Base-by-base conservation (phyloP, 2,113 vertebrate species). In the Poeciliopsis occidentalis region DNA sequence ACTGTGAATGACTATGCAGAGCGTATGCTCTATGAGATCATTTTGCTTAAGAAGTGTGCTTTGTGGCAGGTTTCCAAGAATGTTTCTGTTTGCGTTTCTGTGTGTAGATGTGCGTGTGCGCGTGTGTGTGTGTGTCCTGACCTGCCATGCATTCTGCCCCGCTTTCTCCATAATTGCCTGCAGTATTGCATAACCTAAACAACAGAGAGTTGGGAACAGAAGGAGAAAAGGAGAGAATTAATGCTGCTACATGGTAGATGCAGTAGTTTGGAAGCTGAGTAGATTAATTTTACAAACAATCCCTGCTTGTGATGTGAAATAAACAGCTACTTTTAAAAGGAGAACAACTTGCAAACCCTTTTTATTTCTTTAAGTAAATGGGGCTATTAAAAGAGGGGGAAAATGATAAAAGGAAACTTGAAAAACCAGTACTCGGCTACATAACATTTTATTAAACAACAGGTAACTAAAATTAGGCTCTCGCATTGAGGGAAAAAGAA, bases 161-260 rank as follows among this genome's bases (percentile, higher is more conserved):
- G 98, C 98, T 95, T 96, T 96, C 94, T 99, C 98, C 98, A 99
- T 99, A 89, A 99, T 98, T 87, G 98, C 97, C 95, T 99, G 98
- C 94, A 99, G 96, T 94, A 99, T 97, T 71, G 97, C 97, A 87
- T 99, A 99, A 92, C 98, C 98, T 99, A 87, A 74, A 83, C 80
- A 90, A 93, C 92, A 88, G 83, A 83, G 83, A 87, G 67, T 34
- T 76, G 65, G 19, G 41, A 92, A 85, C 67, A 29, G 11, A 27
- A 37, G 72, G 19, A 67, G 29, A 47, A 24, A 70, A 57, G 60
- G 5, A 62, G 32, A 71, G 8, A 73, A 69, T 78, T 88, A 85
- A 71, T 60, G 26, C 24, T 63, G 24, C n/a, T 65, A n/a, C 1
- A 19, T 79, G 39, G 71, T 68, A 57, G 60, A 76, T 66, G 39